Base-by-base conservation (phyloP, 2,113 vertebrate genomes). In the Xiphias gladius region DNA sequence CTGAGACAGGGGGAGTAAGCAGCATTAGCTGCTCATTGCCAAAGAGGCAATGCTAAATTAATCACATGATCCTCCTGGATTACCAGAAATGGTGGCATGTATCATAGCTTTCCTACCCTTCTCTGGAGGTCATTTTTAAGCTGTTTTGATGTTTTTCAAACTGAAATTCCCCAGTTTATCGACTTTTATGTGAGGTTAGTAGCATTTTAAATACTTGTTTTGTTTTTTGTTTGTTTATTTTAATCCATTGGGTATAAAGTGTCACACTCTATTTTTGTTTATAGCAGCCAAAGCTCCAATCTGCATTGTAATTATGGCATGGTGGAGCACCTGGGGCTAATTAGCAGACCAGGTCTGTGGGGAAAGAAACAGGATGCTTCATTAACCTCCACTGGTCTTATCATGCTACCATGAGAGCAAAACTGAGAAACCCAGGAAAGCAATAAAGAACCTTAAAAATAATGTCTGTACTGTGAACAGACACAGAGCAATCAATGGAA, bases 351-450 rank as follows among this genome's bases (percentile, higher is more conserved):
- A 90, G 75, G 85, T 85, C 89, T 88, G 68, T 80, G 37, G 86
- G 88, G 86, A 90, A 75, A 84, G 76, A 83, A 83, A 84, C 82
- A 85, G 77, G 69, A 81, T 9, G 75, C 87, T 87, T 92, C 88
- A 94, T 94, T 94, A 95, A 94, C 89, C 92, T 91, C 76, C 28
- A 72, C 59, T 72, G 59, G 64, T 88, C 79, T n/a, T 86, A 19
- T 37, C 65, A 46, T 17, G 41, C 75, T 4, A 71, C 63, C 22
- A 69, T n/a, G 2, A 83, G 66, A 69, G 39, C 30, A 71, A 72
- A 41, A 63, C 39, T 24, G 54, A 50, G 54, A 68, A 78, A 79
- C 26, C 43, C 67, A 85, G 76, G 54, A 68, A 64, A 84, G n/a
- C n/a, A 57, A n/a, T 13, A 46, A 63, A 39, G 7, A 24, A 39